phyloP scores from a whole-genome alignment of 2,888 invertebrate genomes.

The Cataglyphis albicans region DNA sequence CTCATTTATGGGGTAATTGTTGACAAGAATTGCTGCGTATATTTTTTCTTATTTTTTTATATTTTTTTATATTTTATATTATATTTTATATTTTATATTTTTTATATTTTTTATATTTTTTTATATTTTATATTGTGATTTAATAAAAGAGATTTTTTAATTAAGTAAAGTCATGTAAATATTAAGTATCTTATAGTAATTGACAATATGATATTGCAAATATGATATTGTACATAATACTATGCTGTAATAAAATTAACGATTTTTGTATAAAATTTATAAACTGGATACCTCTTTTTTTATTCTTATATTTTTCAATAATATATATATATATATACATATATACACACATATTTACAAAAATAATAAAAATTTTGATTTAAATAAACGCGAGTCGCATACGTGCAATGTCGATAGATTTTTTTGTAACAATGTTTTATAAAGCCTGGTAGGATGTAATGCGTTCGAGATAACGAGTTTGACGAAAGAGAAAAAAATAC shows the following conservation, averaged over 20 bases:
- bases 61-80: too few relatives aligned
- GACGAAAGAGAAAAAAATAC: conserved; percentile 33
- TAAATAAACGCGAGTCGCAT: not conserved
- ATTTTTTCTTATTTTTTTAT: conserved; percentile 1
- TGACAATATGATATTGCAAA: not conserved
- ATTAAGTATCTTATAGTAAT: not conserved
- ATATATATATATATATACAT: not conserved
- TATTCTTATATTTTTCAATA: not conserved
- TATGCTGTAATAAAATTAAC: not conserved
- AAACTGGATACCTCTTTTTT: not conserved
- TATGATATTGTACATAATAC: not conserved
- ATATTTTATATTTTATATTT: too few relatives aligned
- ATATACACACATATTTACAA: not conserved
- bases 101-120: too few relatives aligned
- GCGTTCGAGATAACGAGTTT: not conserved
- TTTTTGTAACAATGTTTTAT: not conserved
- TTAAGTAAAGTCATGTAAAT: not conserved
- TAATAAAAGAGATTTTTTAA: not conserved
- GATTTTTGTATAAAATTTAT: not conserved
- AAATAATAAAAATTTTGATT: conserved; percentile 14
- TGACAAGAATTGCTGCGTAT: not conserved
- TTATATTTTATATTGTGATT: too few relatives aligned
- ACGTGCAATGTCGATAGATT: not conserved
- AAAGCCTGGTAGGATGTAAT: conserved; percentile 19
- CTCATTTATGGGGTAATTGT: not conserved